Evolutionary conservation across 2,113 vertebrate genomes (phyloP).

Genomic region (Vombatus ursinus): DNA sequence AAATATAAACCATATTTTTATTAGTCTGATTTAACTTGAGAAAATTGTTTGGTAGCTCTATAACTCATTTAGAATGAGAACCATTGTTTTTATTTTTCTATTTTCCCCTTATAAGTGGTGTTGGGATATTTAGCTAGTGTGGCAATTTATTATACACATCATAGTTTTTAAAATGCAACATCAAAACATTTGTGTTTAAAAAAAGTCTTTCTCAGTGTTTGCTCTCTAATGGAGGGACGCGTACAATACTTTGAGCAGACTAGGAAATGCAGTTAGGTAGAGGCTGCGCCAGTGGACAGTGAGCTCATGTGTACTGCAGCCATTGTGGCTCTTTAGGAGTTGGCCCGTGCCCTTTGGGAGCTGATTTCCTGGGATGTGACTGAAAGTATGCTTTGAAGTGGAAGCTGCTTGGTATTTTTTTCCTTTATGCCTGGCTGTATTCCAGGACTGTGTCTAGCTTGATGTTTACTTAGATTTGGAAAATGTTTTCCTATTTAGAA

Average conservation of each 20-base stretch:
- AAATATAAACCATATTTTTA: constrained; percentile 49
- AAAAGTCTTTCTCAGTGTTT: not conserved
- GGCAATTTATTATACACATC: constrained; percentile 22
- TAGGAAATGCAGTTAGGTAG: not conserved
- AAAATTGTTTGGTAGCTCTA: constrained; percentile 39
- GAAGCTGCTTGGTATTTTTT: not conserved
- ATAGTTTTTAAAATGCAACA: constrained; percentile 30
- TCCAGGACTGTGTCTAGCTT: not conserved
- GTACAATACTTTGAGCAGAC: not conserved
- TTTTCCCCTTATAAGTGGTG: constrained; percentile 39
- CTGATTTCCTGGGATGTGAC: not conserved
- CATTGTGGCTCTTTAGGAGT: not conserved
- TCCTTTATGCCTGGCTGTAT: not conserved
- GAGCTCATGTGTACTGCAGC: not conserved
- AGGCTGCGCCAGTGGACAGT: not conserved
- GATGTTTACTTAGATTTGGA: too few species aligned
- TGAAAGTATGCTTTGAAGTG: not conserved
- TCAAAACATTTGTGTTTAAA: constrained; percentile 36
- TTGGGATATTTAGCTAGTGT: constrained; percentile 40
- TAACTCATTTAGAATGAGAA: constrained; percentile 33
- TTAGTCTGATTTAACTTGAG: constrained; percentile 43
- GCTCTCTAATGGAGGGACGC: not conserved
- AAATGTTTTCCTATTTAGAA: not conserved
- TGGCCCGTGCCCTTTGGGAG: not conserved
- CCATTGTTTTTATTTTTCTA: not conserved